phyloP scores from a whole-genome alignment of 2,113 vertebrate genomes.

The Ochotona princeps region DNA sequence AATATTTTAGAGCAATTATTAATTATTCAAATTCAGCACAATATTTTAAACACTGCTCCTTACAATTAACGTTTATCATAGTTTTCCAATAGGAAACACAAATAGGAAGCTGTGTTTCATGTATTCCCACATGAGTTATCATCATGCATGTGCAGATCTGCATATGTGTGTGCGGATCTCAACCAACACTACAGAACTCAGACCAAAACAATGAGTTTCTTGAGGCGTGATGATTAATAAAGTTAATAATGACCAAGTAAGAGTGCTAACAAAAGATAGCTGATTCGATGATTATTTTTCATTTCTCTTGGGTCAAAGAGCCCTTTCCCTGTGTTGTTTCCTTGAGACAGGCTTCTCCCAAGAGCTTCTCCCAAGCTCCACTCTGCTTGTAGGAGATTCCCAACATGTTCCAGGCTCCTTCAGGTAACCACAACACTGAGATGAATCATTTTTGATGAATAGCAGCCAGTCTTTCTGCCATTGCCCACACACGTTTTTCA shows the following conservation, averaged over 20 bases:
- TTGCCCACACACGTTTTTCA: neutral
- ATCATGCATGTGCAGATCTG: too few relatives aligned
- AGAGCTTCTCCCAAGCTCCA: too few relatives aligned
- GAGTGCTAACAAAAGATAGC: neutral
- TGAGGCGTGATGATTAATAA: neutral
- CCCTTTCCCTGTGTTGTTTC: neutral
- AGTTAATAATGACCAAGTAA: neutral
- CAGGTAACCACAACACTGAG: neutral
- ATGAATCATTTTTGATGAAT: neutral
- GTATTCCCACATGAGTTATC: too few relatives aligned
- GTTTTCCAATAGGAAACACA: neutral
- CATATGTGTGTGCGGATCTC: too few relatives aligned
- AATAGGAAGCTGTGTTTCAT: neutral
- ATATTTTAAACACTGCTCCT: neutral
- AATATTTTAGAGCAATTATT: neutral
- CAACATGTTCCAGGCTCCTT: neutral
- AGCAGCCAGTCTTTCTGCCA: neutral
- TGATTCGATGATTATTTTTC: slow-evolving; percentile 25
- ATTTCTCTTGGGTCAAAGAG: neutral
- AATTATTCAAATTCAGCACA: slow-evolving; percentile 25
- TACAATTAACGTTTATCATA: neutral
- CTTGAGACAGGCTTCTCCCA: neutral
- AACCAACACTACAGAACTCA: neutral
- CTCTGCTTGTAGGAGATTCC: neutral
- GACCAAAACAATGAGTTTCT: neutral